A percentile compares a stretch with the other conserved stretches of the same genome.
Conservation (phyloP, 92 coral and sea anemone species). For the Palythoa heliodiscus region DNA sequence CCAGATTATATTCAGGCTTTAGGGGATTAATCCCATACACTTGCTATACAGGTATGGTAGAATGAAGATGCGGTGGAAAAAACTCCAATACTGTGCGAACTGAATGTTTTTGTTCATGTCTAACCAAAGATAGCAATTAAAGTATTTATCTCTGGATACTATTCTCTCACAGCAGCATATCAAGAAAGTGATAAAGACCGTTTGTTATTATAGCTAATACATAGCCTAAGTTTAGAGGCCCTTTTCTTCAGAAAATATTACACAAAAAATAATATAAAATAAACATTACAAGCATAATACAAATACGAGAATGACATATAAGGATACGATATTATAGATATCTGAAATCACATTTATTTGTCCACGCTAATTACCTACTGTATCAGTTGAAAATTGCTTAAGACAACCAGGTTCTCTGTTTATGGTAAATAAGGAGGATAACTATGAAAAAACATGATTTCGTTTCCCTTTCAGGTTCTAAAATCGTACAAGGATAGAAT, state of each 20-base stretch:
- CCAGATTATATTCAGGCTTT: slow-evolving; percentile 16
- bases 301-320: slow-evolving; percentile 1
- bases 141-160: slow-evolving; percentile 8
- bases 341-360: slow-evolving; percentile 20
- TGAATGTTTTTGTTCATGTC: slow-evolving; percentile 11
- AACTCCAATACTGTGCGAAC: not conserved
- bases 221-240: slow-evolving; percentile 18
- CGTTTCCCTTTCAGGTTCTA: slow-evolving; percentile 11
- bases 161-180: not conserved
- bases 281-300: slow-evolving; percentile 23
- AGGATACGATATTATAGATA: slow-evolving; percentile 3
- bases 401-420: not conserved
- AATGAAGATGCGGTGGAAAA: slow-evolving; percentile 17
- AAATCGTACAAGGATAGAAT: slow-evolving; percentile 29
- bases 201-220: slow-evolving; percentile 6
- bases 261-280: slow-evolving; percentile 4
- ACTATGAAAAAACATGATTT: not conserved
- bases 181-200: slow-evolving; percentile 15
- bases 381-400: slow-evolving; percentile 12
- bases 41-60: slow-evolving; percentile 17
- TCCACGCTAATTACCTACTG: slow-evolving; percentile 16
- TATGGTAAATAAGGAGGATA: too few species aligned
- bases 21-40: slow-evolving; percentile 15
- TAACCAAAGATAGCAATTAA: slow-evolving; percentile 10
- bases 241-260: slow-evolving; percentile 1